Percentiles rank a stretch among this genome's conserved stretches.
Evolutionary conservation across 2,797 vertebrate species (phyloP).

Genomic region (Catharus ustulatus): DNA sequence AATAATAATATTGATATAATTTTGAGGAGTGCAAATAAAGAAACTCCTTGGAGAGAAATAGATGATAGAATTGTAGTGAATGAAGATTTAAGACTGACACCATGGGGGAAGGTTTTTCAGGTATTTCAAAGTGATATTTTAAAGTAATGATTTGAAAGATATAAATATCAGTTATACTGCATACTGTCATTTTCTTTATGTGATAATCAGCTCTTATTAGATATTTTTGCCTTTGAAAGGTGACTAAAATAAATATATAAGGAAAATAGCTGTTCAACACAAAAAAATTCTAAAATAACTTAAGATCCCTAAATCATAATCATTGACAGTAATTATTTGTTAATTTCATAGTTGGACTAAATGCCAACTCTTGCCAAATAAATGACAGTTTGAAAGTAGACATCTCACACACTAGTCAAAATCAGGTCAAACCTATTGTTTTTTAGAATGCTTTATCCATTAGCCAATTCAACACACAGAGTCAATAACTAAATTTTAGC

Average conservation of each 20-base stretch:
- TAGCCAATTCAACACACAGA: not conserved
- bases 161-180: not conserved
- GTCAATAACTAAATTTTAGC: not conserved
- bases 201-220: not conserved
- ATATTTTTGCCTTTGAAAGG: not conserved
- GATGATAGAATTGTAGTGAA: not conserved
- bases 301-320: not conserved
- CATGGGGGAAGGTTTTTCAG: not conserved
- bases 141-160: not conserved
- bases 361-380: not conserved
- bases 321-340: not conserved
- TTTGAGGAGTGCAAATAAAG: not conserved
- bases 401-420: not conserved
- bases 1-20: not conserved
- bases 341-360: not conserved
- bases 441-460: not conserved
- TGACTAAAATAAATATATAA: not conserved
- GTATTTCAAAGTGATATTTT: not conserved
- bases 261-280: not conserved
- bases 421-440: not conserved
- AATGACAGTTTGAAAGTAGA: not conserved
- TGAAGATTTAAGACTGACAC: not conserved
- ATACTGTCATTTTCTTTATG: not conserved
- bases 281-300: not conserved
- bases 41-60: not conserved